Percentiles rank a stretch among this genome's conserved stretches.
phyloP scores from a whole-genome alignment of 1,140 invertebrate species.

The Apis laboriosa region DNA sequence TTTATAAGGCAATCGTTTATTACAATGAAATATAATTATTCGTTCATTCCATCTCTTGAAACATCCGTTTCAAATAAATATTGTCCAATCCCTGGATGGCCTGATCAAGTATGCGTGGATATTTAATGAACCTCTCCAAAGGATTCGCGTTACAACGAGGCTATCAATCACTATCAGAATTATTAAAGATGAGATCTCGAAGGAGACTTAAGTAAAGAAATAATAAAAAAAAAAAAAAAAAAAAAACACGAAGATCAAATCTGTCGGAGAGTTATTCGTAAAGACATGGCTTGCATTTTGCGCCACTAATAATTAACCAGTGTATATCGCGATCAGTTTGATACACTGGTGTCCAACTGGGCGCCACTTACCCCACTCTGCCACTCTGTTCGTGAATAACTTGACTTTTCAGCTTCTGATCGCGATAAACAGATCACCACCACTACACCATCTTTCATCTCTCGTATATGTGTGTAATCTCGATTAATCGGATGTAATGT shows the following conservation, averaged over 20 bases:
- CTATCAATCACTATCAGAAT: neutral
- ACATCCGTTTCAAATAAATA: too few species aligned
- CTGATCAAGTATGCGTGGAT: neutral
- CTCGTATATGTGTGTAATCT: constrained; percentile 21
- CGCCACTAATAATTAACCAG: constrained; percentile 13
- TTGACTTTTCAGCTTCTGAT: constrained; percentile 63
- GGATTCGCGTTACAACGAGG: neutral
- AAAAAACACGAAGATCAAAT: neutral
- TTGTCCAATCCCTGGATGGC: too few species aligned
- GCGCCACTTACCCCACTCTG: constrained; percentile 25
- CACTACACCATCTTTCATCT: constrained; percentile 32
- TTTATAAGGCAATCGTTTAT: too few species aligned
- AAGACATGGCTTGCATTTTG: neutral
- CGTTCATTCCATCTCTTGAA: too few species aligned
- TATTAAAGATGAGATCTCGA: neutral
- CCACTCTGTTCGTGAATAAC: constrained; percentile 55
- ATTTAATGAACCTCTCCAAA: neutral
- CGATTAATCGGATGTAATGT: neutral
- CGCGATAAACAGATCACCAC: constrained; percentile 61
- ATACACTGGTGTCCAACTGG: constrained; percentile 48
- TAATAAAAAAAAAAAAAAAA: too few species aligned
- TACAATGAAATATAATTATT: too few species aligned
- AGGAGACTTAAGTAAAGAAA: neutral
- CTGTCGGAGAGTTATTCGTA: neutral
- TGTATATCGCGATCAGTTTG: constrained; percentile 41